Conservation (phyloP, 2,888 invertebrate genomes). For the Sphaeridia pumilis region DNA sequence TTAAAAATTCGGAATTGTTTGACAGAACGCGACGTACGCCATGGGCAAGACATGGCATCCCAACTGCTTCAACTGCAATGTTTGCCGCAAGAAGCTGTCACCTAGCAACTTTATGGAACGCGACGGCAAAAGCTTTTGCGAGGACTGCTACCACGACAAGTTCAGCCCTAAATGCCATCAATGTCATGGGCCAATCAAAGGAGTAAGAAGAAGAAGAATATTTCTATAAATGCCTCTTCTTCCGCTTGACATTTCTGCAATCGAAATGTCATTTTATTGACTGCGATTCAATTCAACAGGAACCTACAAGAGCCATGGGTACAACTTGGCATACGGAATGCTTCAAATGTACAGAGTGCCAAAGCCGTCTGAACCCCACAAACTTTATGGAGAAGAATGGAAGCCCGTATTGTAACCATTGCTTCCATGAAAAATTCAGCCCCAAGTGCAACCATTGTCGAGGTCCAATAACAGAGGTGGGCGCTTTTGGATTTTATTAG, state of each 20-base stretch:
- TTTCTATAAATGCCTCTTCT: too few species aligned
- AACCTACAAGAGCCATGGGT: constrained; percentile 18
- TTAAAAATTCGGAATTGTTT: constrained; percentile 3
- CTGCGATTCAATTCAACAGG: constrained; percentile 15
- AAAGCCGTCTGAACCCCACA: constrained; percentile 19
- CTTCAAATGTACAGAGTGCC: constrained; percentile 22
- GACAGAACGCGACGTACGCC: constrained; percentile 15
- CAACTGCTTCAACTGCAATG: constrained; percentile 26
- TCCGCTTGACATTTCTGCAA: too few species aligned
- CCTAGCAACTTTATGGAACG: constrained; percentile 32
- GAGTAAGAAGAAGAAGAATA: too few species aligned
- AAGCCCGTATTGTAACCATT: constrained; percentile 31
- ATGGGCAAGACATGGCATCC: constrained; percentile 31
- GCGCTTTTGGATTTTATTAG: too few species aligned
- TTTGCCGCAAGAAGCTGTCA: constrained; percentile 15
- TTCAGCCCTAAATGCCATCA: constrained; percentile 27
- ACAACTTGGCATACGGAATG: constrained; percentile 31
- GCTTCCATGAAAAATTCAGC: constrained; percentile 30
- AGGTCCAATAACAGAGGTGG: constrained; percentile 20
- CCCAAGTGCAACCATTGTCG: constrained; percentile 25
- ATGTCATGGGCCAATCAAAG: constrained; percentile 27
- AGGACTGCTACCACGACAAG: constrained; percentile 29
- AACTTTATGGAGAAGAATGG: constrained; percentile 32
- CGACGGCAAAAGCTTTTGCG: constrained; percentile 30
- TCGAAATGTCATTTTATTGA: too few species aligned